Base-by-base conservation (phyloP, 2,888 invertebrate species). In the Epiblema foenella region DNA sequence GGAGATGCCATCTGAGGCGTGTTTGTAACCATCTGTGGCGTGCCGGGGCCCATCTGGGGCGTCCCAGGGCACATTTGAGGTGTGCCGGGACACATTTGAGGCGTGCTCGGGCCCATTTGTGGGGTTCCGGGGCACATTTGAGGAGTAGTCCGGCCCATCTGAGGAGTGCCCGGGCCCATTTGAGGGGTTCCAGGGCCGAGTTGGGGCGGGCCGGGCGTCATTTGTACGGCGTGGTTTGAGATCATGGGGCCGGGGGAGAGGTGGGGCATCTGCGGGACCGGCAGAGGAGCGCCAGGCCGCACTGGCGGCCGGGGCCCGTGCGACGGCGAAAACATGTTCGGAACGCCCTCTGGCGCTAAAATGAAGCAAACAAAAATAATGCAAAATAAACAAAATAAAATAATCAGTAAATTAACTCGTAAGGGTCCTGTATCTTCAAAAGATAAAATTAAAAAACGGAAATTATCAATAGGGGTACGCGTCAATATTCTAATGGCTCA, bases 301-400 rank as follows among this genome's bases (percentile, higher is more conserved):
- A 89, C 83, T 0, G 88, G 84, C 10, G 87, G 84, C 64, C 92
- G 85, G 60, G 89, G 87, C 75, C 89, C 90, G 81, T 89, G 93
- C 72, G 87, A 77, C 77, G 91, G 85, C 73, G 93, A 90, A 83
- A 92, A 93, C 88, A 93, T 89, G 86, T 87, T 90, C 82, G 87
- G 85, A 81, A 93, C 91, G 89, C 93, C 89, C 80, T 93, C 93
- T 79, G 89, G 90, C 87, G 91, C 91, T 91, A 91, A 81, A 68
- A 75, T 72, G 65, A 64, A 72, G 75, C 77, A 75, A 82, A 79
- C 81, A 81, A 83, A 83, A 80, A 85, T 84, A 87, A 88, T 74
- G 89, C 90, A 88, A 90, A 89, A 83, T 79, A 89, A 89, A 81
- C 85, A 87, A 85, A 85, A 78, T 73, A 86, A 80, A 82, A 86